Evolutionary conservation across 2,797 vertebrate genomes (phyloP), one percentile per base, ranked within the genome.

Genomic region (Toxotes lorentzi): DNA sequence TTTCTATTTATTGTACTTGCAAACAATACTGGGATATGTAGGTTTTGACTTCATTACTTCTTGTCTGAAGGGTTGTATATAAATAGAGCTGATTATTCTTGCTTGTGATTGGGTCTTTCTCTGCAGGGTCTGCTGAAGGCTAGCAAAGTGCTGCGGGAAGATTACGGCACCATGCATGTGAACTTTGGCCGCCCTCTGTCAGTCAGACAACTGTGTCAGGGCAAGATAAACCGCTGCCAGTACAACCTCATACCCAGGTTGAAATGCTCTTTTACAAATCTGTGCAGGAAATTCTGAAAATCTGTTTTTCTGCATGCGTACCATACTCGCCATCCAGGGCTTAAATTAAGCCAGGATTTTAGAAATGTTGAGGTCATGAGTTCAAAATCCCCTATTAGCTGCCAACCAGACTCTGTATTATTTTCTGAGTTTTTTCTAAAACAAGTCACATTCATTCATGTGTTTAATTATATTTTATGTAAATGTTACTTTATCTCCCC

Each of bases 201-300:
- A 0, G 96, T 97, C 40, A 95, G 97, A 73, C 92, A 95, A 10
- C 88, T 99, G 91, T 96, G 96, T 45, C 88, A 96, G 59, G 97
- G 96, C 40, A 96, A 93, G 89, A 94, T 98, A 86, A 94, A 72
- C 86, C 93, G 87, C 35, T 89, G 91, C 57, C 95, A 96, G 0
- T 98, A 97, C 92, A 98, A 97, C 90, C 93, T 98, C 89, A 87
- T 95, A 78, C 97, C 98, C 70, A 97, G 97, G 98, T 98, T 71
- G 16, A n/a, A 40, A 35, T 11, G 2, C 30, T 30, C 11, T 40
- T 30, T 16, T n/a, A 27, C 16, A 38, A 7, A 38, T 23, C 43
- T 54, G 7, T 7, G 27, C 12, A 41, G 0, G 32, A 40, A 32
- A 32, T 45, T 13, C 1, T n/a, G n/a, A n/a, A n/a, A 38, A 5